Evolutionary conservation across 1,140 invertebrate species (phyloP).

Genomic region (Hydropsyche tenuis): DNA sequence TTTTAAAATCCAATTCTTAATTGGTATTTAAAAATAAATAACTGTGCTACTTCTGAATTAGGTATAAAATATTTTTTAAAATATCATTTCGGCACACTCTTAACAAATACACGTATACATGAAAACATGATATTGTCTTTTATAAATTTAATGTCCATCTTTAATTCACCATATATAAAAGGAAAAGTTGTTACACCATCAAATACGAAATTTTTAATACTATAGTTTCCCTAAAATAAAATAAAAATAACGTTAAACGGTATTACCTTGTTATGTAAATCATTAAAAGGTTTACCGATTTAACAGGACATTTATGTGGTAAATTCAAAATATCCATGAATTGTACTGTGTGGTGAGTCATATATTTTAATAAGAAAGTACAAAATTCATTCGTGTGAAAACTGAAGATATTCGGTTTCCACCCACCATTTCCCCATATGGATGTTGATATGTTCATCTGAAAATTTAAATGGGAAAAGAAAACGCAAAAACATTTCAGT

Average conservation of each 20-base stretch:
- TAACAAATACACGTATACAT: neutral
- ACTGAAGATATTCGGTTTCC: conserved; percentile 7
- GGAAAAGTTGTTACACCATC: neutral
- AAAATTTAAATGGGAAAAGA: no score
- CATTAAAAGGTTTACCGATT: neutral
- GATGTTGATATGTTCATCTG: neutral
- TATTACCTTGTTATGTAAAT: no score
- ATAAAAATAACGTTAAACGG: neutral
- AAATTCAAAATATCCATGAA: neutral
- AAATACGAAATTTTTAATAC: neutral
- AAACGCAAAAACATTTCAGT: no score
- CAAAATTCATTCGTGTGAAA: neutral
- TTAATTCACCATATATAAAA: neutral
- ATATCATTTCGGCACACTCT: neutral
- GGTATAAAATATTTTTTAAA: no score
- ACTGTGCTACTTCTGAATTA: no score
- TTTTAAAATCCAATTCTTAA: no score
- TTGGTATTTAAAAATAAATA: no score
- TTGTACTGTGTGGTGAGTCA: neutral
- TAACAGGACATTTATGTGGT: neutral
- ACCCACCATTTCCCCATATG: conserved; percentile 22
- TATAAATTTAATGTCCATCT: neutral
- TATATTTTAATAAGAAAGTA: neutral
- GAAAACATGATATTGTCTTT: neutral
- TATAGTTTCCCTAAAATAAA: conserved; percentile 3